Base-by-base conservation (phyloP, 35 echinoderm and acorn worm species). In the Diadema setosum region DNA sequence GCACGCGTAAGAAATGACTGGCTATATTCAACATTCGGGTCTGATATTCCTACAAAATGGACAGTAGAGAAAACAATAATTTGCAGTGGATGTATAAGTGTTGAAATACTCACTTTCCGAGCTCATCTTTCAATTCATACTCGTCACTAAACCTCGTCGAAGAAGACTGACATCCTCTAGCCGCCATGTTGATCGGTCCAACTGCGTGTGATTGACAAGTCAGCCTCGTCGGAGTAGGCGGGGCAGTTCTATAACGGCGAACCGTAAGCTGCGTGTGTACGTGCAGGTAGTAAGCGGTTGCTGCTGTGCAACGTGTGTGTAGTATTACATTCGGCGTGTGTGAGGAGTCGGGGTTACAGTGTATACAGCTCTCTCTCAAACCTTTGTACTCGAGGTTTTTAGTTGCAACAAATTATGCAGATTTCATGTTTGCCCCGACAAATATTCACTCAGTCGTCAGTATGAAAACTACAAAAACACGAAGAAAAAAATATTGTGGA, bases 101-200 rank as follows among this genome's bases (percentile, higher is more conserved):
- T 20, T 33, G 2, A 41, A 88, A 81, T 87, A 94, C 92, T 94
- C 46, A 94, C 92, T 94, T 94, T 80, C 92, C 92, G 65, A 94
- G 87, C 81, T 94, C 92, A 50, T 94, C 92, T 94, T 94, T 94
- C 39, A 94, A 85, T 23, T 94, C 92, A 84, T 94, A 94, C 90
- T 94, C 92, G 41, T 94, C 92, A 55, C 80, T 85, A 82, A 89
- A 94, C 58, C 87, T 89, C 45, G 91, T 93, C 40, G 91, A 88
- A 41, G 91, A 67, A 25, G 90, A 67, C 70, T 92, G 48, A 20
- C 73, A 78, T 78, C 73, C 73, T 7, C 73, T 82, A 69, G 86
- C 58, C 39, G 92, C 92, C 92, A 94, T 94, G 81, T 89, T 89
- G 87, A 82, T 29, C 65, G 82, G 35, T 46, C 31, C 69, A 45